Evolutionary conservation across 2,797 vertebrate genomes (phyloP), one percentile per base, ranked within the genome.

Genomic region (Poeciliopsis turneri): DNA sequence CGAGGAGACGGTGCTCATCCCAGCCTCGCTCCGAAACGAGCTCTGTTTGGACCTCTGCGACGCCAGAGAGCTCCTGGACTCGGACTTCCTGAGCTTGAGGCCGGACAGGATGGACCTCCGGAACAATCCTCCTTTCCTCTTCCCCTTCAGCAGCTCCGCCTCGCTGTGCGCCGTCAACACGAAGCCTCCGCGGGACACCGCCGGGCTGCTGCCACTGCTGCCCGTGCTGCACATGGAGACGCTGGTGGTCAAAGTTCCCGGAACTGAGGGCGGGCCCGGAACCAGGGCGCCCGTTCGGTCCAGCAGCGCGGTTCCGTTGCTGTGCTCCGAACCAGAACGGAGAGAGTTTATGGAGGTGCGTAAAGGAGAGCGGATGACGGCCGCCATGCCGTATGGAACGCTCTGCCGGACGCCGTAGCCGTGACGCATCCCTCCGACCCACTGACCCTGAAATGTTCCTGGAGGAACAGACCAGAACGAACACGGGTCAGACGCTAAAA

Each of bases 381-480:
- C 98, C 5, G 98, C 98, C 97, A 99, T 99, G 92, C 98, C 98
- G 2, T 99, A 99, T 4, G 98, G 98, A 83, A 99, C 98, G 8
- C 98, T 99, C 95, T 99, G 98, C 64, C 98, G 97, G 53, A 99
- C 96, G 0, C 98, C 98, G 0, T 99, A 99, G 79, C 98, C 98
- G 57, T 99, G 98, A 1, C 98, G 97, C 97, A 99, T 99, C 78
- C 98, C 98, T 0, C 98, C 97, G 18, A 96, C 96, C 98, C 98
- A 99, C 92, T 99, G 98, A 89, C 98, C 98, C 95, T 98, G 98
- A 94, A 98, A 99, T 0, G 98, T 99, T 87, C 98, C 98, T 99
- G 84, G 4, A 80, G n/a, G 74, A 41, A 30, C 47, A 55, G 49
- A 74, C 66, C 23, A 28, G 15, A 64, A 74, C 9, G 55, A 8